phyloP scores from a whole-genome alignment of 30 jellyfish, hydroid and myxozoan species.

The Catostylus mosaicus region DNA sequence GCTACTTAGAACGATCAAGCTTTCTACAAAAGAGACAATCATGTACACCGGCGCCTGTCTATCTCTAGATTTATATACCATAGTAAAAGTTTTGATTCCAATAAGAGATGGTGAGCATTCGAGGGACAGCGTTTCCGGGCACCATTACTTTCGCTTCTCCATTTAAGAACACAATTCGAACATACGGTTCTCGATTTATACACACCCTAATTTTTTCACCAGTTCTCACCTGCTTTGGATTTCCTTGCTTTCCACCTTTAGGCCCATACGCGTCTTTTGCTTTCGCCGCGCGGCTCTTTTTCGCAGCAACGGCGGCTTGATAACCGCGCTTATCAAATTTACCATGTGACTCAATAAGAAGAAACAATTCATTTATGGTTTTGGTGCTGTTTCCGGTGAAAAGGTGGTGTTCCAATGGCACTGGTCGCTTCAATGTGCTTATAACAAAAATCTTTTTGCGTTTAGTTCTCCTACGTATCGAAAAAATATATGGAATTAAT shows the following conservation, averaged over 20 bases:
- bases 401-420: constrained; percentile 96
- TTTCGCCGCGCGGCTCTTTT: constrained; percentile 74
- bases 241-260: constrained; percentile 73
- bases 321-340: constrained; percentile 78
- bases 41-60: too few relatives aligned
- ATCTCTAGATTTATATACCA: too few relatives aligned
- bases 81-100: too few relatives aligned
- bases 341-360: constrained; percentile 86
- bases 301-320: constrained; percentile 84
- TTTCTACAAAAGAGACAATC: too few relatives aligned
- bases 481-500: not conserved
- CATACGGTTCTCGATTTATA: too few relatives aligned
- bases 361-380: constrained; percentile 87
- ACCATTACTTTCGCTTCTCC: too few relatives aligned
- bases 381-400: constrained; percentile 94
- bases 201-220: not conserved
- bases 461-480: constrained; percentile 79
- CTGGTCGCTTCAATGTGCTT: constrained; percentile 97
- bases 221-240: constrained; percentile 81
- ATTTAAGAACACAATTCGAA: too few relatives aligned
- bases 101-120: too few relatives aligned
- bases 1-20: too few relatives aligned
- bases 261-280: constrained; percentile 89
- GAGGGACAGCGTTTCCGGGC: too few relatives aligned
- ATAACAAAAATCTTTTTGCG: constrained; percentile 92